These are phyloP conservation scores for Caenorhabditis briggsae DNA, from an alignment of 1,140 invertebrate species.

Conservation along the genomic window DNA sequence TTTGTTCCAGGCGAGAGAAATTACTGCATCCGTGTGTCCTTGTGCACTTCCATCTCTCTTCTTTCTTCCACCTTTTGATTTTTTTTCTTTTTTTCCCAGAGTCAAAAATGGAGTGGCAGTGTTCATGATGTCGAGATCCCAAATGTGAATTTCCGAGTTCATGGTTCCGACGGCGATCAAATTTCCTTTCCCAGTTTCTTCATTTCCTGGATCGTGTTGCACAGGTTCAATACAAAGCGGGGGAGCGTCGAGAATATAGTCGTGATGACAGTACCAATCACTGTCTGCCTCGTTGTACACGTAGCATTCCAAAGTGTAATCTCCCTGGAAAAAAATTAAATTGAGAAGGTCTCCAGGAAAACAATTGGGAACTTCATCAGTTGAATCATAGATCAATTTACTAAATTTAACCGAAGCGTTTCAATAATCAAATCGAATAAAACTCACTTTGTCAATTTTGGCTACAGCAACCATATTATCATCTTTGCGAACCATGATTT, in stretches of 20 bases:
- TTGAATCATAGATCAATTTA: too few relatives aligned
- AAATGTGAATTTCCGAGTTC: slow-evolving; percentile 90
- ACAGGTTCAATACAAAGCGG: slow-evolving; percentile 81
- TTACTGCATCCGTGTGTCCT: slow-evolving; percentile 90
- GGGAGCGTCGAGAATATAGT: slow-evolving; percentile 88
- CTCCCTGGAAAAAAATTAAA: slow-evolving; percentile 22
- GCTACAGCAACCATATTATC: slow-evolving; percentile 63
- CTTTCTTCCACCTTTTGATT: slow-evolving; percentile 59
- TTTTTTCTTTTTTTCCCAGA: slow-evolving; percentile 84
- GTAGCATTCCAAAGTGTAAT: slow-evolving; percentile 79
- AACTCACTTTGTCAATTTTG: slow-evolving; percentile 57
- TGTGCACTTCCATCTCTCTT: slow-evolving; percentile 71
- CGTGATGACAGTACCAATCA: slow-evolving; percentile 92
- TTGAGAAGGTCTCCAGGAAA: too few relatives aligned
- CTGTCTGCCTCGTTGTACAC: slow-evolving; percentile 91
- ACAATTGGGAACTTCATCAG: too few relatives aligned
- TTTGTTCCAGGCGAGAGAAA: slow-evolving; percentile 91
- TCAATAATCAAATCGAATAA: not conserved
- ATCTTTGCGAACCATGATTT: slow-evolving; percentile 59
- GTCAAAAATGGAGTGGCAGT: slow-evolving; percentile 87
- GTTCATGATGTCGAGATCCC: slow-evolving; percentile 94
- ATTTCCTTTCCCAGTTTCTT: slow-evolving; percentile 82
- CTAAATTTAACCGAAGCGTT: too few relatives aligned
- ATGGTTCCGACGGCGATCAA: slow-evolving; percentile 91
- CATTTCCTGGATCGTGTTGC: slow-evolving; percentile 63